A percentile compares a stretch with the other conserved stretches of the same genome.
Conservation (phyloP, 2,888 invertebrate genomes). For the Platerodrilus igneus region DNA sequence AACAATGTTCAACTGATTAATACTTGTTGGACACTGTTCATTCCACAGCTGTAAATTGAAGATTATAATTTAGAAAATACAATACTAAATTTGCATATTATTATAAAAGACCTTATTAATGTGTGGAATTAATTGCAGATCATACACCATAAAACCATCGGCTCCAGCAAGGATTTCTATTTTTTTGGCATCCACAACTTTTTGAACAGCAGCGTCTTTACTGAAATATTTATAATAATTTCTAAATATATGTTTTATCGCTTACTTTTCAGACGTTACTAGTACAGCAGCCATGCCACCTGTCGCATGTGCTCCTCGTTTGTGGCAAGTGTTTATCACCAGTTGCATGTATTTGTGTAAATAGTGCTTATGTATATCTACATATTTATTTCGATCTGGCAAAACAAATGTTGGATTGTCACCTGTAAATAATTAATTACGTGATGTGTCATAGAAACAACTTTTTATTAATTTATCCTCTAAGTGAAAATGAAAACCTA, state of each 20-base stretch:
- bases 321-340: conserved; percentile 57
- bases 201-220: conserved; percentile 46
- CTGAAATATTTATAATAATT: too few species aligned
- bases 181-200: conserved; percentile 51
- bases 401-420: conserved; percentile 56
- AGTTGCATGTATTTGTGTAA: conserved; percentile 59
- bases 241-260: background rate
- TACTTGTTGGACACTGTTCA: conserved; percentile 35
- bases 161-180: conserved; percentile 57
- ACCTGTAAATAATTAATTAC: conserved; percentile 44
- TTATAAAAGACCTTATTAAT: conserved; percentile 50
- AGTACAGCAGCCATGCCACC: conserved; percentile 66
- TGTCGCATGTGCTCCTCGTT: conserved; percentile 59
- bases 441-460: background rate
- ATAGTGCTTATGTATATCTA: conserved; percentile 61
- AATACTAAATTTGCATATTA: background rate
- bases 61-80: conserved; percentile 10
- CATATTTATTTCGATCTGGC: conserved; percentile 65
- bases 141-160: conserved; percentile 69
- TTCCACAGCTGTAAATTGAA: conserved; percentile 23
- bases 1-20: conserved; percentile 53
- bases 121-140: conserved; percentile 56
- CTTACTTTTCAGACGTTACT: conserved; percentile 44
- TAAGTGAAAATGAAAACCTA: too few species aligned
- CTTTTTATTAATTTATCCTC: background rate